Evolutionary conservation across 2,113 vertebrate species (phyloP).

Genomic region (Caloenas nicobarica): DNA sequence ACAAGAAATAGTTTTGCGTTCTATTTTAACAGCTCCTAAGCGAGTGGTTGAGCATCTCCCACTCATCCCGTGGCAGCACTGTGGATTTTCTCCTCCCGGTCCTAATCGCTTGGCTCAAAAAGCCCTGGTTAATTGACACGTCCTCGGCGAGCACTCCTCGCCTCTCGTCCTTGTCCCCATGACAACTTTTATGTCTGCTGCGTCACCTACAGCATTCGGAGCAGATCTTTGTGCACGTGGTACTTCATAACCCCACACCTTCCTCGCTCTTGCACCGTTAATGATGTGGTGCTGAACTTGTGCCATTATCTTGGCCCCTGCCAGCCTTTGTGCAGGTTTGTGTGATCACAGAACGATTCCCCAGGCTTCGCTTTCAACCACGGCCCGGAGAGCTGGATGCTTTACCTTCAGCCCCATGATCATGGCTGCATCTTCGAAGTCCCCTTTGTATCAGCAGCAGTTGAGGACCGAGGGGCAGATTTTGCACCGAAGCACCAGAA

Average conservation of each 20-base stretch:
- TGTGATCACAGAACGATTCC: not conserved
- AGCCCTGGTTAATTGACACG: slow-evolving; percentile 7
- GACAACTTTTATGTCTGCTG: slow-evolving; percentile 32
- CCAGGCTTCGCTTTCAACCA: not conserved
- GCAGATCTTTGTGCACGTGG: not conserved
- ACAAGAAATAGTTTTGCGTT: not conserved
- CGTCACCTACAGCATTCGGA: not conserved
- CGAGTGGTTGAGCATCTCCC: not conserved
- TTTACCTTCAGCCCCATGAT: not conserved
- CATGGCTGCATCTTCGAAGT: not conserved
- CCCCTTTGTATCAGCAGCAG: accelerated
- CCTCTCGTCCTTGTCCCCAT: slow-evolving; percentile 33
- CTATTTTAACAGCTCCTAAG: not conserved
- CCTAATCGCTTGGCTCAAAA: not conserved
- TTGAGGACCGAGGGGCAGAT: not conserved
- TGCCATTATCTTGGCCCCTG: not conserved
- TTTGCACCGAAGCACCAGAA: not conserved
- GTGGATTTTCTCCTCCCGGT: not conserved
- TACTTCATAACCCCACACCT: not conserved
- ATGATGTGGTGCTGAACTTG: not conserved
- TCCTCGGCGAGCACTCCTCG: not conserved
- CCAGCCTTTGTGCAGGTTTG: not conserved
- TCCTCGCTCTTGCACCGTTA: not conserved
- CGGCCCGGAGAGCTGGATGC: not conserved
- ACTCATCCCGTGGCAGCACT: accelerated